Percentiles rank a stretch among this genome's conserved stretches.
phyloP scores from a whole-genome alignment of 2,113 vertebrate species.

The Calidris pygmaea region DNA sequence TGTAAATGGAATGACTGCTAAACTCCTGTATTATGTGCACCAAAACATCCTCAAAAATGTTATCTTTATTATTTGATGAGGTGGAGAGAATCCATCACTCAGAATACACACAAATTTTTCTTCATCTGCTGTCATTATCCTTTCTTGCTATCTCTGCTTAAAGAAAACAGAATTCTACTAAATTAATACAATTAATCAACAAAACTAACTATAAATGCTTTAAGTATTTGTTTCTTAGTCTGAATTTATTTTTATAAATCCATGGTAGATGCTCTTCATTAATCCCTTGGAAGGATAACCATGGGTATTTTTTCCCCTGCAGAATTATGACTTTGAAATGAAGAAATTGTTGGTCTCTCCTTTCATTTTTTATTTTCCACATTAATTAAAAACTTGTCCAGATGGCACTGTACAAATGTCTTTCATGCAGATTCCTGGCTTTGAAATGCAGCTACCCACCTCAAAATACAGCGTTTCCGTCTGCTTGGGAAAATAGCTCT shows the following conservation, averaged over 20 bases:
- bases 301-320: neutral
- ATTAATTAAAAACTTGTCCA: constrained; percentile 56
- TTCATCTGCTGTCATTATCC: neutral
- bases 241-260: neutral
- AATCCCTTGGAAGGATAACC: neutral
- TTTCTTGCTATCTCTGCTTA: neutral
- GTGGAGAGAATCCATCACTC: neutral
- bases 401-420: constrained; percentile 53
- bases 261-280: neutral
- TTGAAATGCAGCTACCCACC: constrained; percentile 35
- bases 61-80: neutral
- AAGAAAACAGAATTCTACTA: neutral
- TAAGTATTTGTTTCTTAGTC: neutral
- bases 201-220: neutral
- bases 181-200: neutral
- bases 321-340: constrained; percentile 7
- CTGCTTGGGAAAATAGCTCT: constrained; percentile 16
- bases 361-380: constrained; percentile 39
- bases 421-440: constrained; percentile 46
- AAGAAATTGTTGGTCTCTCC: neutral
- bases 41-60: neutral
- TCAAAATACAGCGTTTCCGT: constrained; percentile 22
- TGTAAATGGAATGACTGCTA: neutral
- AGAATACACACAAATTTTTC: neutral
- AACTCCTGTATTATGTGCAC: neutral